A percentile compares a stretch with the other conserved stretches of the same genome.
Evolutionary conservation across 2,797 vertebrate genomes (phyloP).

Genomic region (Aulostomus chinensis): DNA sequence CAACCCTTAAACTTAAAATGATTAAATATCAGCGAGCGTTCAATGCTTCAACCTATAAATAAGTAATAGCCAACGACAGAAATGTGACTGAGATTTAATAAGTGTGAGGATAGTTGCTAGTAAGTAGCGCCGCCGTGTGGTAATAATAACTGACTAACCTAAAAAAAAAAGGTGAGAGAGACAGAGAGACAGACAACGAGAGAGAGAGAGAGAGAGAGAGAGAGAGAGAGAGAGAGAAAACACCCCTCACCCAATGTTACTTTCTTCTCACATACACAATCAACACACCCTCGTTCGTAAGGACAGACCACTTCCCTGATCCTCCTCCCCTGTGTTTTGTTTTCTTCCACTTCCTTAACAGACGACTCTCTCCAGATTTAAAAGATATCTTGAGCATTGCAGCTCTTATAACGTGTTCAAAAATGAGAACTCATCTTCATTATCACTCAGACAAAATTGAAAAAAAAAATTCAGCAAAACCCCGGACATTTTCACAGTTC

Average conservation of each 20-base stretch:
- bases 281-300: conserved; percentile 12
- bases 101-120: conserved; percentile 9
- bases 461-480: not conserved
- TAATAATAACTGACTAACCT: not conserved
- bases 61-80: not conserved
- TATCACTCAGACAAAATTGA: too few relatives aligned
- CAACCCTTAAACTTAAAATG: too few relatives aligned
- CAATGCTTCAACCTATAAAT: too few relatives aligned
- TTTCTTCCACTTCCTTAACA: conserved; percentile 49
- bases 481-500: too few relatives aligned
- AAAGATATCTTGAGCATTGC: too few relatives aligned
- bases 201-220: too few relatives aligned
- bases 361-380: conserved; percentile 30
- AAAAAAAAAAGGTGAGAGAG: not conserved
- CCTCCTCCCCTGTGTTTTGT: conserved; percentile 37
- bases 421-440: too few relatives aligned
- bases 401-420: too few relatives aligned
- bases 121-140: conserved; percentile 71
- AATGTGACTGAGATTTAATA: not conserved
- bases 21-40: too few relatives aligned
- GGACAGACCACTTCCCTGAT: conserved; percentile 60
- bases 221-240: too few relatives aligned
- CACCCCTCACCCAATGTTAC: too few relatives aligned
- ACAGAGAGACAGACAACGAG: too few relatives aligned
- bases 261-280: conserved; percentile 41